Evolutionary conservation across 2,888 invertebrate species (phyloP).

Genomic region (Coelogynopora nodosa): DNA sequence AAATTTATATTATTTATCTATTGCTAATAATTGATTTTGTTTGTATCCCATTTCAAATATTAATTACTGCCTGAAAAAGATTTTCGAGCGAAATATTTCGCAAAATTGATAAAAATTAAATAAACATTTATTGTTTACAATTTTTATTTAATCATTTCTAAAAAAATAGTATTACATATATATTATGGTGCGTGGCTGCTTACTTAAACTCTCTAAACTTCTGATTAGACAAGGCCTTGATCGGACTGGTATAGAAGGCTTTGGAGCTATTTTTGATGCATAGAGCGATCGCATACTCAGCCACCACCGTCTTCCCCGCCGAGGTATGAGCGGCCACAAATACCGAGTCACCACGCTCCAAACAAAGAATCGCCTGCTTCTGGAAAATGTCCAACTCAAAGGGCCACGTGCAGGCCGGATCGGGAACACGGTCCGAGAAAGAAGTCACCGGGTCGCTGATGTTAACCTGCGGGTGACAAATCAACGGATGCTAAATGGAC

Average conservation of each 20-base stretch:
- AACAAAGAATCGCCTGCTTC: constrained; percentile 86
- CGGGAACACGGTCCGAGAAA: constrained; percentile 26
- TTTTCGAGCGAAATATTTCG: too few relatives aligned
- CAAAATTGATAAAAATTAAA: too few relatives aligned
- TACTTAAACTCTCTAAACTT: constrained; percentile 91
- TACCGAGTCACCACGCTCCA: constrained; percentile 88
- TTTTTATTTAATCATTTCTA: too few relatives aligned
- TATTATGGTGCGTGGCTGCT: too few relatives aligned
- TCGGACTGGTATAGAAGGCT: constrained; percentile 92
- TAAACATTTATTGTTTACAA: too few relatives aligned
- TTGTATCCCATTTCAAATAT: too few relatives aligned
- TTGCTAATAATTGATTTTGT: too few relatives aligned
- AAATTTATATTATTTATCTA: too few relatives aligned
- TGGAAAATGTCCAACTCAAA: constrained; percentile 95
- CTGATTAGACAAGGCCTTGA: constrained; percentile 96
- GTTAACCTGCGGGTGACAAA: neutral
- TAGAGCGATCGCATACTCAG: constrained; percentile 96
- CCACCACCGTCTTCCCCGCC: constrained; percentile 92
- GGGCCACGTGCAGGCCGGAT: constrained; percentile 65
- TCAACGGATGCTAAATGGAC: too few relatives aligned
- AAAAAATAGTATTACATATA: too few relatives aligned
- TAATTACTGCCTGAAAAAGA: too few relatives aligned
- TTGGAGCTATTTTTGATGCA: constrained; percentile 84
- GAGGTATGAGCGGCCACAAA: constrained; percentile 99
- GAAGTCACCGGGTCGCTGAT: neutral